Conservation (phyloP, 2,888 invertebrate species). For the Holacanthella duospinosa region DNA sequence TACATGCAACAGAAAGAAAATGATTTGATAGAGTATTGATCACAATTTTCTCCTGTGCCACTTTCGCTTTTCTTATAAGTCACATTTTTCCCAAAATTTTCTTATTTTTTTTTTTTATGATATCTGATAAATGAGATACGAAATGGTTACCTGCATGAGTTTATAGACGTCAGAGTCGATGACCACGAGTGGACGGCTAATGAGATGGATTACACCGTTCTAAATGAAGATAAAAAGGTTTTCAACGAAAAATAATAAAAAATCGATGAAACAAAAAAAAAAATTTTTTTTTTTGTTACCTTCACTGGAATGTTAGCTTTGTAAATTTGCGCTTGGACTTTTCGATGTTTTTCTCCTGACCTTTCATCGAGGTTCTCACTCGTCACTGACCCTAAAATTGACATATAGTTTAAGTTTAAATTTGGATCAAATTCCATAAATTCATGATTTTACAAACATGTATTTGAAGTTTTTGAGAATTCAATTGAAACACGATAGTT, state of each 20-base stretch:
- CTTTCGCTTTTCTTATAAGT: no score
- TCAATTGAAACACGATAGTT: slow-evolving; percentile 35
- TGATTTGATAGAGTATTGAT: no score
- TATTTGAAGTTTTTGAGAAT: background rate
- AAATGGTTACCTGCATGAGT: slow-evolving; percentile 65
- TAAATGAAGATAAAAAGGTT: background rate
- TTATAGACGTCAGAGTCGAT: slow-evolving; percentile 75
- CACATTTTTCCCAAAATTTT: background rate
- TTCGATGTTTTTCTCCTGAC: slow-evolving; percentile 55
- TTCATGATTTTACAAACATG: no score
- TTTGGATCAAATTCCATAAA: background rate
- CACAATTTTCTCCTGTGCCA: no score
- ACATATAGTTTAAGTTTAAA: background rate
- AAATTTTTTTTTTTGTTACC: background rate
- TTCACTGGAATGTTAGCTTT: slow-evolving; percentile 81
- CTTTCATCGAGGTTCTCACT: slow-evolving; percentile 73
- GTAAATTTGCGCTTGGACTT: slow-evolving; percentile 74
- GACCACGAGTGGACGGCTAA: slow-evolving; percentile 80
- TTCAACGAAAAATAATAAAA: background rate
- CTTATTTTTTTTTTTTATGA: background rate
- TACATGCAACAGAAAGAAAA: slow-evolving; percentile 21
- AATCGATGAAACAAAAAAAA: background rate
- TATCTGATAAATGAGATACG: background rate
- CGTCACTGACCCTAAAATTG: slow-evolving; percentile 61
- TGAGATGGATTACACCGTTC: slow-evolving; percentile 86